Base-by-base conservation (phyloP, 2,113 vertebrate species). In the Junco hyemalis region DNA sequence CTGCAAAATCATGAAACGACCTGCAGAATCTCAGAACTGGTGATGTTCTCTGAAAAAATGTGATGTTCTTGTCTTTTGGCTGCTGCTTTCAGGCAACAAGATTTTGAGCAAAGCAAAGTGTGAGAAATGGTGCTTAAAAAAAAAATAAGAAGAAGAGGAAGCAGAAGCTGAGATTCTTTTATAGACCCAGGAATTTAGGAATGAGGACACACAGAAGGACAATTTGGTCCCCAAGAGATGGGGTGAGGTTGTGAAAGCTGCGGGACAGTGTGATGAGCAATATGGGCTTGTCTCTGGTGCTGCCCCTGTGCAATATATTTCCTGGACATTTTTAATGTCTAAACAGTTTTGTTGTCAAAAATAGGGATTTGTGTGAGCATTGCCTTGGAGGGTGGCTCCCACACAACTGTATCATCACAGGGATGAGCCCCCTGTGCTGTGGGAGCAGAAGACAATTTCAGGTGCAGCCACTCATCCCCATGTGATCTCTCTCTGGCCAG, bases 21-120 rank as follows among this genome's bases (percentile, higher is more conserved):
- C 50, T 85, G 71, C 36, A 85, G 73, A 38, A 82, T 47, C 40
- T 48, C 54, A 90, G 50, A 76, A 53, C 53, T 36, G 28, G 29
- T 36, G 40, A 78, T 69, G 54, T 61, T 69, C 84, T 69, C 64
- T 38, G 28, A 11, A 40, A 84, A 90, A 29, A 90, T 35, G 54
- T 33, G 53, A 48, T 65, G 74, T 42, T 82, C 65, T 88, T 11
- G 28, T 76, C 48, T 83, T 90, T 90, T 90, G 96, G 90, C 90
- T 82, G 63, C 48, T 42, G 63, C 28, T 90, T 86, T 89, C 70
- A 87, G 61, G 70, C 93, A 81, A 68, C 53, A 70, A 28, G 31
- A 33, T 70, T 81, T 47, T 59, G 53, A 76, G 78, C 31, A 4
- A 74, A 23, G 78, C 56, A 63, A 85, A 80, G 66, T 40, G 36